Conservation (phyloP, 37 sponge, comb jelly and placozoan species). For the Sycon ciliatum region DNA sequence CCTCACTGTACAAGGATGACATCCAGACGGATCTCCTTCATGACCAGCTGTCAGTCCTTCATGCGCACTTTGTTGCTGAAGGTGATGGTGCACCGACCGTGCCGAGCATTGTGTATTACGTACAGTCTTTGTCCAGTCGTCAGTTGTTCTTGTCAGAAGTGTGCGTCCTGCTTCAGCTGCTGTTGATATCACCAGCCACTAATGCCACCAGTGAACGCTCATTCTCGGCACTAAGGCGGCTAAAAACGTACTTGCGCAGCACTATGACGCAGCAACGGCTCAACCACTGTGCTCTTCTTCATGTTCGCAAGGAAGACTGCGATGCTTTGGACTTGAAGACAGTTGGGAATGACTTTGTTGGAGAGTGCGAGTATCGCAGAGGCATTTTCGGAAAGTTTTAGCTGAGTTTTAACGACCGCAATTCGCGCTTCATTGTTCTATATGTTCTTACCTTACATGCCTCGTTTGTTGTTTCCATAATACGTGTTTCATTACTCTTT, state of each 20-base stretch:
- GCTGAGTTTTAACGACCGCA: too few relatives aligned
- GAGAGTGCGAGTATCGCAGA: too few relatives aligned
- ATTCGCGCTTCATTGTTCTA: too few relatives aligned
- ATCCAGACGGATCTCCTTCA: not conserved
- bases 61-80: not conserved
- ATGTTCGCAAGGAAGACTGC: too few relatives aligned
- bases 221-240: not conserved
- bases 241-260: not conserved
- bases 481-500: too few relatives aligned
- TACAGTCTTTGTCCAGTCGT: not conserved
- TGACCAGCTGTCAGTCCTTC: not conserved
- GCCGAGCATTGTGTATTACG: not conserved
- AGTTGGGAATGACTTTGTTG: too few relatives aligned
- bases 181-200: not conserved
- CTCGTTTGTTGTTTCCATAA: too few relatives aligned
- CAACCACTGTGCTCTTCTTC: too few relatives aligned
- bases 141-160: not conserved
- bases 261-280: too few relatives aligned
- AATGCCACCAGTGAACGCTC: not conserved
- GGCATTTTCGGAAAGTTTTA: too few relatives aligned
- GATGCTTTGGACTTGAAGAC: too few relatives aligned
- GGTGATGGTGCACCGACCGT: not conserved
- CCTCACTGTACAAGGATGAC: not conserved
- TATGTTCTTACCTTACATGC: too few relatives aligned
- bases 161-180: not conserved